phyloP scores from a whole-genome alignment of 2,113 vertebrate species.

The Melanotaenia duboulayi region DNA sequence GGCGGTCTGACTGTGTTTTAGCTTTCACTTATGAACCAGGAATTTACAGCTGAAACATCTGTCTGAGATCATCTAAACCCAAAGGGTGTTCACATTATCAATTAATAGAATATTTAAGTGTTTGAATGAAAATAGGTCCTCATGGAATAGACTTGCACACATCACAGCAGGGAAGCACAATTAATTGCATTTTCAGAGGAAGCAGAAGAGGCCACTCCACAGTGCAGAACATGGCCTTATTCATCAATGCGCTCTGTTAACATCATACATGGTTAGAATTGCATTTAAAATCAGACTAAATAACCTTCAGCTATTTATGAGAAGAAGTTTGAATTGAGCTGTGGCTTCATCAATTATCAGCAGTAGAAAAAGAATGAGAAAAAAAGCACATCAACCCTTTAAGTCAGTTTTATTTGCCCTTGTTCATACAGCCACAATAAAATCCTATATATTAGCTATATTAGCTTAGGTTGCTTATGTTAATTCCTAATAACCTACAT shows the following conservation, averaged over 20 bases:
- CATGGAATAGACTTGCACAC: constrained; percentile 58
- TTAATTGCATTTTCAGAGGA: constrained; percentile 71
- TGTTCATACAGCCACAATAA: too few species aligned
- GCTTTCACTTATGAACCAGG: constrained; percentile 6
- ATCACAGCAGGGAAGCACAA: constrained; percentile 51
- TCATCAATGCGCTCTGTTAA: constrained; percentile 13
- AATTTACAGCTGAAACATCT: constrained; percentile 22
- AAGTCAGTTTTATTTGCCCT: not conserved
- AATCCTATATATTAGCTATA: too few species aligned
- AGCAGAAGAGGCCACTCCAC: constrained; percentile 6
- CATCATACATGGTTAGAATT: not conserved
- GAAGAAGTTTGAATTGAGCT: not conserved
- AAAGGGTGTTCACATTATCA: constrained; percentile 75
- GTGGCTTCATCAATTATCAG: not conserved
- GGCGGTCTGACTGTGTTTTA: constrained; percentile 6
- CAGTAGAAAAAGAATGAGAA: too few species aligned
- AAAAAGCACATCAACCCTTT: not conserved
- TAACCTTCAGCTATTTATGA: not conserved
- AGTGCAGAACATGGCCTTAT: constrained; percentile 19
- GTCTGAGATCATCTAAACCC: constrained; percentile 42
- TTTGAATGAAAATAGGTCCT: constrained; percentile 56
- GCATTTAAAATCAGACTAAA: constrained; percentile 5
- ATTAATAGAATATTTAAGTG: constrained; percentile 75
- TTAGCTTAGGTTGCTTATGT: too few species aligned
- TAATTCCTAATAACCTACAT: too few species aligned